Evolutionary conservation across 2,888 invertebrate genomes (phyloP).

Genomic region (Patella ulyssiponensis): DNA sequence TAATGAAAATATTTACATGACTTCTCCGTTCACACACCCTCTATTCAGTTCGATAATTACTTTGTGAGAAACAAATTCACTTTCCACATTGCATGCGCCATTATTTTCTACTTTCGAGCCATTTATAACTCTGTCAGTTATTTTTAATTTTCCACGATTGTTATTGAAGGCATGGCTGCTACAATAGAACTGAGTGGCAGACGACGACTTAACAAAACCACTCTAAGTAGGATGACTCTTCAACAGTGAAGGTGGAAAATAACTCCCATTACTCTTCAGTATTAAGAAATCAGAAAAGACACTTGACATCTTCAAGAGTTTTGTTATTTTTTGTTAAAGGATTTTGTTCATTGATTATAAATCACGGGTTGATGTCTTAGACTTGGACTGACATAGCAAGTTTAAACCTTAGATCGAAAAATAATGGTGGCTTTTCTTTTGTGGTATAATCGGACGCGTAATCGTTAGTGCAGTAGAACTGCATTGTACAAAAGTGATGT

Average conservation of each 20-base stretch:
- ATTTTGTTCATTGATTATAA: too few relatives aligned
- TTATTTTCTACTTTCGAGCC: conserved; percentile 2
- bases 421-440: too few relatives aligned
- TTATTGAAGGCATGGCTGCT: neutral
- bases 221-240: conserved; percentile 9
- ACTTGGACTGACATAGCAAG: too few relatives aligned
- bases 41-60: neutral
- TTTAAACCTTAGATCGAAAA: too few relatives aligned
- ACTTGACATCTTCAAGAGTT: too few relatives aligned
- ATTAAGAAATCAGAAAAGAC: neutral
- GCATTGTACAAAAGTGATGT: too few relatives aligned
- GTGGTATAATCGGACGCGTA: too few relatives aligned
- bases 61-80: conserved; percentile 2
- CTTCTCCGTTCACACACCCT: neutral
- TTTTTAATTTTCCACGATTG: conserved; percentile 2
- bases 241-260: conserved; percentile 7
- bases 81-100: neutral
- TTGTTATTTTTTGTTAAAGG: too few relatives aligned
- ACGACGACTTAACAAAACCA: neutral
- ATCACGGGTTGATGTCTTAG: too few relatives aligned
- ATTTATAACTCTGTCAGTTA: neutral
- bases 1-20: conserved; percentile 3
- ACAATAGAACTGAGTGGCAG: conserved; percentile 9
- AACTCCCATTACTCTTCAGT: neutral
- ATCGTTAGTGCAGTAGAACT: too few relatives aligned